Percentiles rank a stretch among this genome's conserved stretches.
phyloP scores from a whole-genome alignment of 2,797 vertebrate species.

The Clarias pachynema region DNA sequence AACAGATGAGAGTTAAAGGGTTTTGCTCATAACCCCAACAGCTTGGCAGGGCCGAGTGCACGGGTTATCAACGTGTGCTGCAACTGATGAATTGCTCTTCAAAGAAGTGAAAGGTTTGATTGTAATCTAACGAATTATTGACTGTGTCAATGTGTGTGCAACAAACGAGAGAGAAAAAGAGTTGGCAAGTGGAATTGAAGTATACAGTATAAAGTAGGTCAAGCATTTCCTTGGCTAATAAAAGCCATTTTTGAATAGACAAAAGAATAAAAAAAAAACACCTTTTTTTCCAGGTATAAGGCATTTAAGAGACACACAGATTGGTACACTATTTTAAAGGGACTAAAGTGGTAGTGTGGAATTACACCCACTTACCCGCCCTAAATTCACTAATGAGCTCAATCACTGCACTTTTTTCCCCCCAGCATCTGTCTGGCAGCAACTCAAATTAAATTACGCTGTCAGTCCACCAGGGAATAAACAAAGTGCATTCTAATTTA shows the following conservation, averaged over 20 bases:
- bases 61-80: constrained; percentile 15
- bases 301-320: constrained; percentile 1
- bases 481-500: constrained; percentile 11
- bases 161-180: constrained; percentile 3
- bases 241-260: constrained; percentile 16
- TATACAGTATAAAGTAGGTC: constrained; percentile 41
- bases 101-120: constrained; percentile 31
- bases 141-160: constrained; percentile 15
- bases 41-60: neutral
- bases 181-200: constrained; percentile 16
- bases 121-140: constrained; percentile 39
- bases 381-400: constrained; percentile 33
- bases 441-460: constrained; percentile 30
- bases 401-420: constrained; percentile 1
- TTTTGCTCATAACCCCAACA: neutral
- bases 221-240: constrained; percentile 24
- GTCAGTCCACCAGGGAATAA: constrained; percentile 17
- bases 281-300: constrained; percentile 5
- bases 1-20: neutral
- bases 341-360: neutral
- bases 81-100: constrained; percentile 45
- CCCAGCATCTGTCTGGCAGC: constrained; percentile 24
- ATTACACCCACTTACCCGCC: constrained; percentile 24
- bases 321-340: constrained; percentile 13
- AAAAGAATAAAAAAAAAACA: neutral